phyloP scores from a whole-genome alignment of 2,888 invertebrate species.

The Ormia ochracea region DNA sequence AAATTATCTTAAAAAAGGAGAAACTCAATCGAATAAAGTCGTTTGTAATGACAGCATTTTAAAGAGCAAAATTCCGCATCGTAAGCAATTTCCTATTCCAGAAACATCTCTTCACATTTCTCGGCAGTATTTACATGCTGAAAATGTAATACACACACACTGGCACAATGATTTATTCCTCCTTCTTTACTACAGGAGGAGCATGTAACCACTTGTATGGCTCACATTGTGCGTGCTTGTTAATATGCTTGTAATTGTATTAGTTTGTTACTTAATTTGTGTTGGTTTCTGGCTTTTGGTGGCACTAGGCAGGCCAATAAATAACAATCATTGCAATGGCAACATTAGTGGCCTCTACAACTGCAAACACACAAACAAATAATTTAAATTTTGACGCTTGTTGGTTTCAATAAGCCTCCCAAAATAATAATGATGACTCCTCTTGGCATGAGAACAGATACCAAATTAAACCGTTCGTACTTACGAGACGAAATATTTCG shows the following conservation, averaged over 20 bases:
- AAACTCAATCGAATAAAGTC: not conserved
- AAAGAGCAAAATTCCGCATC: not conserved
- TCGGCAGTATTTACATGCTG: slow-evolving; percentile 13
- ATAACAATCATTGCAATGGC: slow-evolving; percentile 46
- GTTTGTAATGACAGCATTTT: not conserved
- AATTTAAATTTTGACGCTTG: slow-evolving; percentile 21
- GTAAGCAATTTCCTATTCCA: slow-evolving; percentile 18
- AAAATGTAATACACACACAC: slow-evolving; percentile 1
- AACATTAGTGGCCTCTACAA: slow-evolving; percentile 42
- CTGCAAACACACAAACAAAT: not conserved
- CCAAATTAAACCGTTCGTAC: not conserved
- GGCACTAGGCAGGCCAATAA: slow-evolving; percentile 58
- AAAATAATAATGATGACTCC: slow-evolving; percentile 4
- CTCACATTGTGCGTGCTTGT: not conserved
- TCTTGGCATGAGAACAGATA: not conserved
- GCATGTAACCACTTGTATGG: not conserved
- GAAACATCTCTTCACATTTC: slow-evolving; percentile 14
- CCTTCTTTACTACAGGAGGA: not conserved
- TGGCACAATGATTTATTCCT: not conserved
- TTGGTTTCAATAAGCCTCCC: slow-evolving; percentile 12
- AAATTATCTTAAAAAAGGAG: slow-evolving; percentile 8
- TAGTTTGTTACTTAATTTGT: slow-evolving; percentile 47
- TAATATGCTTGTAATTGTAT: slow-evolving; percentile 3
- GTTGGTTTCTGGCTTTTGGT: slow-evolving; percentile 56
- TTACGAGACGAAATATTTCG: not conserved